These are phyloP conservation scores for Leptonema lineaticorne DNA, from an alignment of 1,140 invertebrate genomes.

Conservation along the genomic window DNA sequence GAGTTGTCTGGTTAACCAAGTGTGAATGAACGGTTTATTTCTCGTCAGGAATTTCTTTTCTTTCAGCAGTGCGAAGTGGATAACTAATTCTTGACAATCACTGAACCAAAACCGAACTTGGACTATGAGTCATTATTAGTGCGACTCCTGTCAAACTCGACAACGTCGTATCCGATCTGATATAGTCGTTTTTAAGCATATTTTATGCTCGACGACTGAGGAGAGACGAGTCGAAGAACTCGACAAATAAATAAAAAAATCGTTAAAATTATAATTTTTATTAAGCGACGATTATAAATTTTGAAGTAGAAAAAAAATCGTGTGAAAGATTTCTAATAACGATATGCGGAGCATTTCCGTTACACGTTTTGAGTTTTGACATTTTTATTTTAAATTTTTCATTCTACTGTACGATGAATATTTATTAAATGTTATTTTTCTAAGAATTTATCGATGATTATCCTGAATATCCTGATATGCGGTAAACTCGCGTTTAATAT, in stretches of 20 bases:
- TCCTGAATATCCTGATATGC: too few species aligned
- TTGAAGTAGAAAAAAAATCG: neutral
- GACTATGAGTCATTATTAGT: conserved; percentile 27
- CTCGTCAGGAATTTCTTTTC: conserved; percentile 29
- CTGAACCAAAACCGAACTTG: conserved; percentile 32
- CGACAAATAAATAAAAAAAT: neutral
- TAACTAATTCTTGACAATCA: conserved; percentile 29
- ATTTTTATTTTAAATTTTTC: too few species aligned
- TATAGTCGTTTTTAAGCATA: too few species aligned
- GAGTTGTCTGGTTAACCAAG: conserved; percentile 20
- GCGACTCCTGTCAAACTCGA: conserved; percentile 20
- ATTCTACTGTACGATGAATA: too few species aligned
- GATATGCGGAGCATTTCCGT: neutral
- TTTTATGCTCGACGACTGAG: too few species aligned
- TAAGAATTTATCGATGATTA: too few species aligned
- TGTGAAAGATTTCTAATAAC: neutral
- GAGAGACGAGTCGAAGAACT: too few species aligned
- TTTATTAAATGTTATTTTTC: too few species aligned
- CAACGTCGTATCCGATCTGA: neutral
- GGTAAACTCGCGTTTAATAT: too few species aligned
- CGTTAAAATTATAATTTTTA: too few species aligned
- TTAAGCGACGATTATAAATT: too few species aligned
- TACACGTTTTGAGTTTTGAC: too few species aligned
- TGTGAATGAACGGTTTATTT: conserved; percentile 33
- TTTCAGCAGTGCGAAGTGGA: conserved; percentile 20